Percentiles rank a stretch among this genome's conserved stretches.
These are phyloP conservation scores for Chirona hameri DNA, from an alignment of 2,888 invertebrate species.

Conservation along the genomic window DNA sequence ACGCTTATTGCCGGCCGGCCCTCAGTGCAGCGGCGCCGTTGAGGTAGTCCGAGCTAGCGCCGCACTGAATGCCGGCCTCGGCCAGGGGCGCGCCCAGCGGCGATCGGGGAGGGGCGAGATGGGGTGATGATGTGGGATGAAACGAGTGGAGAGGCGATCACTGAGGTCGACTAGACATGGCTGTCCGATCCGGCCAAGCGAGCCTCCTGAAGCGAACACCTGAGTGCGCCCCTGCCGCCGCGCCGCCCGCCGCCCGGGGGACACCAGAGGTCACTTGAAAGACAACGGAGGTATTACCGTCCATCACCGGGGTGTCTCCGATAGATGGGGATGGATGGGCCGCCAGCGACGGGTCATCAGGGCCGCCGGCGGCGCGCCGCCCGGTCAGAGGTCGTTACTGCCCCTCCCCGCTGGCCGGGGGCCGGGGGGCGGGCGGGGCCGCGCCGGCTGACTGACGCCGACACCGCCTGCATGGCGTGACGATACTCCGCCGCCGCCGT, in stretches of 20 bases:
- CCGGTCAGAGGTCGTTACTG: background rate
- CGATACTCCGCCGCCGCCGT: no score
- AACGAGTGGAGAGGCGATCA: background rate
- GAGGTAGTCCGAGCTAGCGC: constrained; percentile 8
- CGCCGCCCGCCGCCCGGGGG: background rate
- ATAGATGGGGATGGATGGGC: constrained; percentile 25
- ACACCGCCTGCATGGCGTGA: no score
- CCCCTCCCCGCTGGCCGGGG: background rate
- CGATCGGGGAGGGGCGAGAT: background rate
- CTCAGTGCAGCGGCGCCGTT: background rate
- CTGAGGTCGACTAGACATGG: background rate
- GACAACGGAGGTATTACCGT: constrained; percentile 25
- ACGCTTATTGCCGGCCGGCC: constrained; percentile 14
- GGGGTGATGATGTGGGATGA: background rate
- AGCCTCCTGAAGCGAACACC: background rate
- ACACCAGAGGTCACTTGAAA: constrained; percentile 27
- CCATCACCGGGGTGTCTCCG: background rate
- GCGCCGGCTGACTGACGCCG: no score
- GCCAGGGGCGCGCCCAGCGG: background rate
- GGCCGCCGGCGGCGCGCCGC: background rate
- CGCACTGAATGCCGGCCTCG: background rate
- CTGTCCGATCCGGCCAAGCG: background rate
- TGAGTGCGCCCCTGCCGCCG: background rate
- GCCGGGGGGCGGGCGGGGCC: no score
- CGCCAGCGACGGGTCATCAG: background rate